Evolutionary conservation across 92 coral and sea anemone species (phyloP), one percentile per base, ranked within the genome.

Genomic region (Blastomussa wellsi): DNA sequence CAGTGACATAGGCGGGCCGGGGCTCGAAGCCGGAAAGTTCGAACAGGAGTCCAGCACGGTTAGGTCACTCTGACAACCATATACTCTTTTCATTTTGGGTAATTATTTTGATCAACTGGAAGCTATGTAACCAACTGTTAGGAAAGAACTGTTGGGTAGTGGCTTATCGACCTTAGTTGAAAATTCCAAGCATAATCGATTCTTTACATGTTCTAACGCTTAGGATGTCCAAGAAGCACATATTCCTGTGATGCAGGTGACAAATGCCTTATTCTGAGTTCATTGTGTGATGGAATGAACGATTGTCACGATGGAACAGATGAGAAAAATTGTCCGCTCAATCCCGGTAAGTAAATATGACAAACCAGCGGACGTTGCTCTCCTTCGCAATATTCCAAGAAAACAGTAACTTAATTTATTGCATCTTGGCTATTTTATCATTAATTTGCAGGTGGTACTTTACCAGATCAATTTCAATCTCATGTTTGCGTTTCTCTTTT

Each of bases 291-390:
- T 86, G 86, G 88, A 29, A 76, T 89, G 75, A 87, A 37, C 29
- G 98, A 95, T 76, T 95, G 98, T 55, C 67, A 67, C 3, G 98
- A 95, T 77, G 93, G 94, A 14, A 88, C 92, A 41, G 98, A 95
- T 69, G 98, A 95, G 84, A 84, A 66, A 51, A 94, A 92, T 82
- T 95, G 98, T 42, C 94, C 92, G 0, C 88, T 79, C 13, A 82
- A 77, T 64, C 77, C 88, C n/a, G 82, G 88, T 85, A 52, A 6
- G 88, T 67, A 12, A 1, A 2, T 13, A 6, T 38, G 13, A 37
- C 24, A 37, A 7, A 5, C 41, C 33, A 33, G 24, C 11, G 66
- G 6, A 3, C 7, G n/a, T 5, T 55, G 5, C n/a, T 55, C 64
- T 15, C 19, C 57, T 7, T 55, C 7, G 28, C 6, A 55, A 19